Evolutionary conservation across 2,888 invertebrate genomes (phyloP), one percentile per base, ranked within the genome.

Genomic region (Celastrina argiolus): DNA sequence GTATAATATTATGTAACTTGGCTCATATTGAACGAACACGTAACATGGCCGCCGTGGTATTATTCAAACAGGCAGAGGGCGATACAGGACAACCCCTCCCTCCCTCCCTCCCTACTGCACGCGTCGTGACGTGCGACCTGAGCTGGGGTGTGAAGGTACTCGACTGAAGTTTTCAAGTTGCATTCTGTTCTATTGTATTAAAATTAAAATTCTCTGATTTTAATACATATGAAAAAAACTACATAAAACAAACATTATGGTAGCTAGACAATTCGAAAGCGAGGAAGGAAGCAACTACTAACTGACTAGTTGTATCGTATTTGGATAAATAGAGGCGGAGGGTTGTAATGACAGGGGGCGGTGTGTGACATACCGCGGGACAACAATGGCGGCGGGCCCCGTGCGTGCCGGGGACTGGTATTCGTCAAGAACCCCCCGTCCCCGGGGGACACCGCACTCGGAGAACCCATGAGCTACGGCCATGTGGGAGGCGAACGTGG

Each of bases 401-500:
- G 18, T 18, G 59, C 28, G 34, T 61, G 61, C 39, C 10, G 63
- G 42, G 26, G 34, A 36, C 28, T 28, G 77, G 71, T 74, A 75
- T 78, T 75, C 76, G 77, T 78, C 77, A 78, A 76, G 76, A 77
- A 70, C 66, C 71, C 69, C 68, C 68, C 68, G 66, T 66, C 65
- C 45, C 56, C 22, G 56, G 64, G 61, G 64, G 66, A 31, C 64
- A 31, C 45, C 10, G 8, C 31, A 22, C 31, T 16, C 45, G 18
- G 10, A 45, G 18, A 45, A 18, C 45, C 18, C 45, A 45, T 18
- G 18, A 45, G 18, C 45, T 45, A 45, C 45, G 18, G 10, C 45
- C 18, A 45, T 18, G 18, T 45, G 18, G 18, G 45, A 45, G 16
- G 10, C 18, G n/a, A n/a, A n/a, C n/a, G n/a, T 18, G 7, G 16